These are phyloP conservation scores for Antigone vipio DNA, from an alignment of 2,113 vertebrate genomes.

Conservation along the genomic window DNA sequence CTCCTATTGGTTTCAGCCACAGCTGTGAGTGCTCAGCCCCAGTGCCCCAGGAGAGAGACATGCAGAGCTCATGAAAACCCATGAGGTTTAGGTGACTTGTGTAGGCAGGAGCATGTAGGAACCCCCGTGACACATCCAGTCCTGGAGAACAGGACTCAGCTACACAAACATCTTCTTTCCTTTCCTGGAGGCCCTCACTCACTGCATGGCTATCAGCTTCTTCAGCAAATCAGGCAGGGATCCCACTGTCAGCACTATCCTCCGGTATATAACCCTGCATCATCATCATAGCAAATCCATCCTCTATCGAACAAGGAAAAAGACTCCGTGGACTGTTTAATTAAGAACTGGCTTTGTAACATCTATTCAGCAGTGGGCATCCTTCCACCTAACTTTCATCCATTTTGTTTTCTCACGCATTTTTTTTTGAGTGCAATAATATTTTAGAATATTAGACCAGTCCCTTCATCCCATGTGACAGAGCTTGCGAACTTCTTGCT, in stretches of 20 bases:
- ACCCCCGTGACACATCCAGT: background rate
- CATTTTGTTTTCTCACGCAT: background rate
- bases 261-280: background rate
- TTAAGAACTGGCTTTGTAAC: background rate
- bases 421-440: background rate
- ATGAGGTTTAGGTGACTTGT: background rate
- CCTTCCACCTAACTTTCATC: background rate
- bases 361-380: background rate
- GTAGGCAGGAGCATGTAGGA: background rate
- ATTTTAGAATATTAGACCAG: background rate
- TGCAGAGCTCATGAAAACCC: fast-evolving
- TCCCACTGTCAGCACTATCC: background rate
- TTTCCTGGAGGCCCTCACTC: background rate
- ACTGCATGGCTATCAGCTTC: background rate
- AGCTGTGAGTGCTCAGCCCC: background rate
- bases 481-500: background rate
- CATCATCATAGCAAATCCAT: background rate
- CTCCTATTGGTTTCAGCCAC: background rate
- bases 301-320: background rate
- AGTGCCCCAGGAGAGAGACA: background rate
- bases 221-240: background rate
- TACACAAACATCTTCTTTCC: background rate
- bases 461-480: background rate
- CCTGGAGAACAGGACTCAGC: background rate
- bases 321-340: background rate